These are phyloP conservation scores for Pyrrhura leucotis DNA, from an alignment of 2,797 vertebrate genomes.

Conservation along the genomic window DNA sequence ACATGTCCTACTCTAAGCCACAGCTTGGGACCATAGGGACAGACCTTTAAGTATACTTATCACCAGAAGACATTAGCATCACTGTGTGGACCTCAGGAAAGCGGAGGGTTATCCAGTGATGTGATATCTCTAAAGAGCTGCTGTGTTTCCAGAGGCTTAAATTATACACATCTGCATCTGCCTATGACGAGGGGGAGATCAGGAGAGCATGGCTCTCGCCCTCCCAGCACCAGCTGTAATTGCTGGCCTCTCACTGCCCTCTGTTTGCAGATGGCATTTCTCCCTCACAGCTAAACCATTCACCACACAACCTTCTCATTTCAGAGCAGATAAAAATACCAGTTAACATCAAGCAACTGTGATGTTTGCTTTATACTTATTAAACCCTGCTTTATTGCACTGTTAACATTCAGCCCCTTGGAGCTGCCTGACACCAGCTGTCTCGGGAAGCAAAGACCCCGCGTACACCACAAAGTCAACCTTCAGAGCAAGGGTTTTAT, in stretches of 20 bases:
- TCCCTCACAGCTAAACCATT: not conserved
- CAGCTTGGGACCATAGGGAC: no score
- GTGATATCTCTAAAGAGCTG: not conserved
- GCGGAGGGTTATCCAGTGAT: not conserved
- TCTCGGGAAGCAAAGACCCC: not conserved
- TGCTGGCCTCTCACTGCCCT: not conserved
- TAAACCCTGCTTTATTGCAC: not conserved
- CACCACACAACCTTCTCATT: not conserved
- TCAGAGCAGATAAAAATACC: not conserved
- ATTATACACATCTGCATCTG: not conserved
- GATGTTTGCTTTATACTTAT: not conserved
- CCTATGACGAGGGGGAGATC: not conserved
- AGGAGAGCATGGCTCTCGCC: not conserved
- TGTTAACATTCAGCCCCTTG: not conserved
- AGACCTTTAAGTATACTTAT: not conserved
- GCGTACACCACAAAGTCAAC: not conserved
- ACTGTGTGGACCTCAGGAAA: not conserved
- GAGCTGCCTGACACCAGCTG: not conserved
- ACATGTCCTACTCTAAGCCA: not conserved
- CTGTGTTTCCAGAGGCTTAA: not conserved
- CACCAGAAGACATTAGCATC: not conserved
- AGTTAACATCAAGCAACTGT: not conserved
- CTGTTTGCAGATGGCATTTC: not conserved
- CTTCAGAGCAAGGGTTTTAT: not conserved
- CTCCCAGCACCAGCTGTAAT: not conserved